Evolutionary conservation across 1,140 invertebrate species (phyloP), one percentile per base, ranked within the genome.

Genomic region (Drosophila jambulina): DNA sequence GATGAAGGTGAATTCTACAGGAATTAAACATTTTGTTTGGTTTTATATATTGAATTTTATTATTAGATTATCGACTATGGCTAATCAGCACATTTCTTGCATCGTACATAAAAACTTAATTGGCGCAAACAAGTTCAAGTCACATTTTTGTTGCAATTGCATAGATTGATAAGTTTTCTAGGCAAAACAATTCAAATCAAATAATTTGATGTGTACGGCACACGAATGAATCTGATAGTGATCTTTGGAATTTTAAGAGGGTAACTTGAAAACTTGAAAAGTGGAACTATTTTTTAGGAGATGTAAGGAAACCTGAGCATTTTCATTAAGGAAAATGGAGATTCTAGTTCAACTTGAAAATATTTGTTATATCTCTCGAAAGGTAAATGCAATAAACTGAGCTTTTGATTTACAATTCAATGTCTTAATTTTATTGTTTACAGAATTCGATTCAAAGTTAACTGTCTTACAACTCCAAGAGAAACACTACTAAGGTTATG

Each of bases 41-140:
- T 67, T 78, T 77, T 64, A 40, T 61, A 81, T 62, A 62, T 68
- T 53, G 40, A 63, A 59, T 75, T 54, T 83, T 80, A 49, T 75
- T 64, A 88, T 88, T 80, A 90, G 63, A 90, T 88, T 90, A 88
- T 90, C 77, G 81, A 90, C 85, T 88, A 88, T 78, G 74, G 85
- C 85, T 88, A 88, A 88, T 86, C 82, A 85, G 82, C 82, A 85
- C 68, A 78, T 76, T 75, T 75, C 61, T 79, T 84, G 85, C 81
- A 84, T 71, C 82, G 80, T 88, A 81, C 82, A 70, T 87, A 71
- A 87, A 75, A 87, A 84, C 80, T 75, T 84, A 88, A 88, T 88
- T 88, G 84, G 83, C 84, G 77, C 80, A 80, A 88, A 83, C 61
- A 83, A 82, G 65, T 79, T 83, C 70, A 80, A 84, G 80, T 87